phyloP scores from a whole-genome alignment of 23 tunicate species.

The Oikopleura dioica region DNA sequence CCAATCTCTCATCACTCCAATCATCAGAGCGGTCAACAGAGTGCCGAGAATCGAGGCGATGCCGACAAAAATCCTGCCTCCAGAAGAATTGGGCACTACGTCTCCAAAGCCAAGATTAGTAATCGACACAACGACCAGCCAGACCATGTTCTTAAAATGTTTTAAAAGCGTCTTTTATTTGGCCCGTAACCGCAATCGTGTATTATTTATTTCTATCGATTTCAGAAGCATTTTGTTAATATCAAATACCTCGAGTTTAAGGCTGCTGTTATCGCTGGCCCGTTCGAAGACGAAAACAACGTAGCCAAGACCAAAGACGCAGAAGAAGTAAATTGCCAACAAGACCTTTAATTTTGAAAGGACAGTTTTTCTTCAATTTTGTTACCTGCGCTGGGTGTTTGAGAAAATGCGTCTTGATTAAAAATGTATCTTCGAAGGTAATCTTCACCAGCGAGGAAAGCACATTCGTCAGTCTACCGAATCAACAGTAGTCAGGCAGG shows the following conservation, averaged over 20 bases:
- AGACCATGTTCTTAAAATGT: neutral
- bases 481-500: no score
- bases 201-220: neutral
- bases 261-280: no score
- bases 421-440: neutral
- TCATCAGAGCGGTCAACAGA: neutral
- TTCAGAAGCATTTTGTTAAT: no score
- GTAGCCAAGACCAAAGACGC: constrained; percentile 4
- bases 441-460: neutral
- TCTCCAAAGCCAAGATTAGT: constrained; percentile 9
- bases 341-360: neutral
- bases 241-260: no score
- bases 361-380: neutral
- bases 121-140: constrained; percentile 4
- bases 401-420: constrained; percentile 5
- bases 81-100: neutral
- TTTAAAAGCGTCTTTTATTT: neutral
- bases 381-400: constrained; percentile 9
- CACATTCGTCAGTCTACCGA: constrained; percentile 9
- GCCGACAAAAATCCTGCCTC: neutral
- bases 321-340: constrained; percentile 1
- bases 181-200: neutral
- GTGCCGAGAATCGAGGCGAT: constrained; percentile 9
- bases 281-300: constrained; percentile 2
- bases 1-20: constrained; percentile 8